These are phyloP conservation scores for Apocheima hispidaria DNA, from an alignment of 2,888 invertebrate species.

Conservation along the genomic window DNA sequence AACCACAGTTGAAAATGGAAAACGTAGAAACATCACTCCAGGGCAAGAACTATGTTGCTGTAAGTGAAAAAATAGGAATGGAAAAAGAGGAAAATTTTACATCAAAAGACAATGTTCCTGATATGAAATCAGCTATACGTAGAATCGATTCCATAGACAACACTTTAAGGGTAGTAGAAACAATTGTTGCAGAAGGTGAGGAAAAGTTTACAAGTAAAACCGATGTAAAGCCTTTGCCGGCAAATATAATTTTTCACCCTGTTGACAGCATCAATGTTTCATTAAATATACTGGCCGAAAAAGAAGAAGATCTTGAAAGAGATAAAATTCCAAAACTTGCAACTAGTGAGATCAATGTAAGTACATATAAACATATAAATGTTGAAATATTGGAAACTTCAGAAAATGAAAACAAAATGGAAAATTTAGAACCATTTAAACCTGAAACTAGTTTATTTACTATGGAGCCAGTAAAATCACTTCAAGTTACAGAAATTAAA, in stretches of 20 bases:
- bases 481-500: slow-evolving; percentile 77
- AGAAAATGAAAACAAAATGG: slow-evolving; percentile 58
- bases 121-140: slow-evolving; percentile 48
- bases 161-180: slow-evolving; percentile 62
- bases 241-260: slow-evolving; percentile 75
- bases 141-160: slow-evolving; percentile 54
- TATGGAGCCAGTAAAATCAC: slow-evolving; percentile 57
- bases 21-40: slow-evolving; percentile 62
- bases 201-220: slow-evolving; percentile 43
- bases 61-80: slow-evolving; percentile 65
- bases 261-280: slow-evolving; percentile 64
- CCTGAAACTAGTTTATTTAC: slow-evolving; percentile 51
- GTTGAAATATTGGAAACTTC: slow-evolving; percentile 56
- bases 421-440: slow-evolving; percentile 40
- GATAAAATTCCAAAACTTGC: slow-evolving; percentile 47
- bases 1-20: slow-evolving; percentile 51
- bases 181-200: slow-evolving; percentile 62
- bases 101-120: slow-evolving; percentile 45
- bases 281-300: slow-evolving; percentile 62
- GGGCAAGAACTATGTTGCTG: slow-evolving; percentile 71
- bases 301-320: slow-evolving; percentile 56
- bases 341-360: slow-evolving; percentile 53
- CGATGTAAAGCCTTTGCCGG: slow-evolving; percentile 60
- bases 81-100: slow-evolving; percentile 70
- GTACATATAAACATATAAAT: slow-evolving; percentile 61